Evolutionary conservation across 2,888 invertebrate genomes (phyloP).

Genomic region (Willowsia nigromaculata): DNA sequence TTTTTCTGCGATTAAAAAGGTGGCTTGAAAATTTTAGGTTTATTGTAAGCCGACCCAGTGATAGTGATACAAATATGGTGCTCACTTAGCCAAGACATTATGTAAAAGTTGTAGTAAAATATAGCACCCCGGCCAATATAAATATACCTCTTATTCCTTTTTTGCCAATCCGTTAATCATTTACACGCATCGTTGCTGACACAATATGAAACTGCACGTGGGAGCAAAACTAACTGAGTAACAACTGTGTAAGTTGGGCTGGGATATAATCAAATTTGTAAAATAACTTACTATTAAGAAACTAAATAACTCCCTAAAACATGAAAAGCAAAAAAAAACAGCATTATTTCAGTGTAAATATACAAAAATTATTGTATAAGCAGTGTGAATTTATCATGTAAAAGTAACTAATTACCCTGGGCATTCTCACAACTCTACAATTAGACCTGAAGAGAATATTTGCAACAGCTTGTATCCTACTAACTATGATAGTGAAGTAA

Average conservation of each 20-base stretch:
- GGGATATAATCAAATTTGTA: neutral
- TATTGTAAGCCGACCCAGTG: neutral
- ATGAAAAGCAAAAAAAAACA: neutral
- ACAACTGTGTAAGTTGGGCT: neutral
- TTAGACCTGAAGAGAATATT: neutral
- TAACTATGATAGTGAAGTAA: neutral
- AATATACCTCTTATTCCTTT: neutral
- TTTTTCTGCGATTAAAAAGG: no score
- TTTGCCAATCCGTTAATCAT: conserved; percentile 32
- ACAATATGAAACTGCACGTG: neutral
- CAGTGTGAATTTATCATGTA: neutral
- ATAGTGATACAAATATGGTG: neutral
- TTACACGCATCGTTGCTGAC: conserved; percentile 36
- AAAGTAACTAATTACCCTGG: neutral
- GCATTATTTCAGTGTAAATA: conserved; percentile 1
- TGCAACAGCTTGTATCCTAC: neutral
- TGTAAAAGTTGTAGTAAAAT: conserved; percentile 1
- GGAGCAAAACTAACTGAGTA: conserved; percentile 8
- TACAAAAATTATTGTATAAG: neutral
- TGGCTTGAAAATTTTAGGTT: no score
- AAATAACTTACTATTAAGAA: neutral
- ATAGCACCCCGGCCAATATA: neutral
- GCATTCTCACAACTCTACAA: neutral
- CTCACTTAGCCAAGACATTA: conserved; percentile 15
- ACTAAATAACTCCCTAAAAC: conserved; percentile 1